These are phyloP conservation scores for Poeciliopsis presidionis DNA, from an alignment of 2,797 vertebrate genomes.

Conservation along the genomic window DNA sequence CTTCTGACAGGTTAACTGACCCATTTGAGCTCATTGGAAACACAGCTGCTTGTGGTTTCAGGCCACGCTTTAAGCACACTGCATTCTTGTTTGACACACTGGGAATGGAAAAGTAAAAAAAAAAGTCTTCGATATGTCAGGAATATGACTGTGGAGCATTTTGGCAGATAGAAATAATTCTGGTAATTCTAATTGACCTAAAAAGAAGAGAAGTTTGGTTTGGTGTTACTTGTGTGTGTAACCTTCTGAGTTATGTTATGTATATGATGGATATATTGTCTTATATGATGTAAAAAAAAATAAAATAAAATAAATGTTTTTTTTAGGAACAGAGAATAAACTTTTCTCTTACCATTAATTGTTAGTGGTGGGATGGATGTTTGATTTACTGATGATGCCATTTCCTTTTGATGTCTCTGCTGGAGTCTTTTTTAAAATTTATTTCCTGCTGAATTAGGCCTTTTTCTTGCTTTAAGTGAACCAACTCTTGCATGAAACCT, in stretches of 20 bases:
- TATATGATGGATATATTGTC: not conserved
- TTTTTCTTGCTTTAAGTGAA: slow-evolving; percentile 13
- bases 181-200: not conserved
- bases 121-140: not conserved
- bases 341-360: slow-evolving; percentile 59
- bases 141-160: not conserved
- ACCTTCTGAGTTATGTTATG: not conserved
- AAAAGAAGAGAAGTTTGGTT: not conserved
- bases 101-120: not conserved
- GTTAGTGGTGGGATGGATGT: slow-evolving; percentile 17
- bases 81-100: not conserved
- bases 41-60: not conserved
- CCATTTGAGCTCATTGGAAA: not conserved
- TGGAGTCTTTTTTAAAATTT: slow-evolving; percentile 15
- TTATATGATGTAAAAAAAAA: not conserved
- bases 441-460: slow-evolving; percentile 28
- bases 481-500: slow-evolving; percentile 25
- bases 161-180: not conserved
- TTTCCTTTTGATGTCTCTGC: slow-evolving; percentile 18
- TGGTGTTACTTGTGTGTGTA: not conserved
- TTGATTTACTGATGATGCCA: slow-evolving; percentile 6
- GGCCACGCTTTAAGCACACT: not conserved
- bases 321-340: not conserved
- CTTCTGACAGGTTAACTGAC: not conserved
- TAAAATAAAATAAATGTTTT: not conserved